Percentiles rank a stretch among this genome's conserved stretches.
Conservation (phyloP, 2,797 vertebrate genomes). For the Scomberomorus guttatus region DNA sequence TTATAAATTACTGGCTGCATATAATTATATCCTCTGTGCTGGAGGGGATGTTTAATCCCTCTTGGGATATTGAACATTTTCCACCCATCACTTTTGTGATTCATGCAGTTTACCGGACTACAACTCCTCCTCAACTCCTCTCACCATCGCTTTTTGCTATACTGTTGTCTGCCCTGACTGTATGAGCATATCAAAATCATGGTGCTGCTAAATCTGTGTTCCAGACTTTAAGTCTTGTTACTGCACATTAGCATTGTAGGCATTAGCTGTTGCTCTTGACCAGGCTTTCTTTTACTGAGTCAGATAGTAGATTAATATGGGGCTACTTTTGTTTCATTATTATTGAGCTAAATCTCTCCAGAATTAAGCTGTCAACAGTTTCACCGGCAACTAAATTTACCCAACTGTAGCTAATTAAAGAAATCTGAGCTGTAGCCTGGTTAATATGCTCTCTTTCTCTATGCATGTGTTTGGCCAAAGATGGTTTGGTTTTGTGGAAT, state of each 20-base stretch:
- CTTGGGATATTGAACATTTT: conserved; percentile 47
- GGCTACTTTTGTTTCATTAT: background rate
- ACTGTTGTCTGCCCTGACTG: conserved; percentile 16
- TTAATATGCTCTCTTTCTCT: background rate
- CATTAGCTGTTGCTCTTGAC: conserved; percentile 2
- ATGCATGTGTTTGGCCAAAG: background rate
- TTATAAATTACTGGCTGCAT: conserved; percentile 34
- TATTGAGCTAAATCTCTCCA: background rate
- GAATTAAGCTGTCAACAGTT: background rate
- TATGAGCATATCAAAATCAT: background rate
- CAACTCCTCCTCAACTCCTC: conserved; percentile 32
- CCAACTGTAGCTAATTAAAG: background rate
- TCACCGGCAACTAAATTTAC: background rate
- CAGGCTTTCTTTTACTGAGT: background rate
- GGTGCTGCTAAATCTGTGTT: background rate
- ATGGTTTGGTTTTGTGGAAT: background rate
- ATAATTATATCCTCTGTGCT: conserved; percentile 17
- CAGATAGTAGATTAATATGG: background rate
- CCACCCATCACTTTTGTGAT: conserved; percentile 53
- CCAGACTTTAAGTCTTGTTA: background rate
- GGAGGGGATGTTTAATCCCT: conserved; percentile 41
- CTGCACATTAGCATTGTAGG: background rate
- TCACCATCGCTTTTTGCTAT: conserved; percentile 4
- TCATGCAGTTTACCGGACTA: conserved; percentile 31
- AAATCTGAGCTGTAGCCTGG: background rate